Evolutionary conservation across 2,888 invertebrate species (phyloP).

Genomic region (Pristionchus maxplancki): DNA sequence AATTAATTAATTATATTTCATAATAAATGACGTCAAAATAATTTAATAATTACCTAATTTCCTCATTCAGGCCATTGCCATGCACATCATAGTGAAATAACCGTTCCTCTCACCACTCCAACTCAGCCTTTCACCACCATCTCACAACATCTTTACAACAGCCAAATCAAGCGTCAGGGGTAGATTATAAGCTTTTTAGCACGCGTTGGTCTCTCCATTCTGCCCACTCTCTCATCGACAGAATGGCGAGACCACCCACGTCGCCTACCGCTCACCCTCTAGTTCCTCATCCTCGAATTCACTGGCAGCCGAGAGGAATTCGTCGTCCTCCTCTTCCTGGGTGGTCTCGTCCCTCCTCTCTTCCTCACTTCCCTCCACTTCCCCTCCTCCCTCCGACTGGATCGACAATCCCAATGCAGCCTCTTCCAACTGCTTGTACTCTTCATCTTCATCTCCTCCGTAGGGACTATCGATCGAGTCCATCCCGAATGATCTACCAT

Average conservation of each 20-base stretch:
- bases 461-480: neutral
- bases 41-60: neutral
- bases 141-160: neutral
- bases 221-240: neutral
- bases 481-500: neutral
- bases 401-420: neutral
- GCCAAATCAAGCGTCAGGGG: neutral
- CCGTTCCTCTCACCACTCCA: neutral
- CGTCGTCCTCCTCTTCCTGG: constrained; percentile 35
- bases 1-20: neutral
- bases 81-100: neutral
- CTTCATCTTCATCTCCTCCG: constrained; percentile 18
- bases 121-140: constrained; percentile 10
- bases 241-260: neutral
- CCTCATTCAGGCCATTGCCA: neutral
- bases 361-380: neutral
- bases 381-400: neutral
- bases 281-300: constrained; percentile 39
- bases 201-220: neutral
- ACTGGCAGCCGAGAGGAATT: constrained; percentile 22
- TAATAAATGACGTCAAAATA: neutral
- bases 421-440: constrained; percentile 14
- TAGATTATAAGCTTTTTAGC: neutral
- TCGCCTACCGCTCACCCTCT: neutral
- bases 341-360: neutral